Evolutionary conservation across 2,797 vertebrate genomes (phyloP).

Genomic region (Alcedo quadribrachys): DNA sequence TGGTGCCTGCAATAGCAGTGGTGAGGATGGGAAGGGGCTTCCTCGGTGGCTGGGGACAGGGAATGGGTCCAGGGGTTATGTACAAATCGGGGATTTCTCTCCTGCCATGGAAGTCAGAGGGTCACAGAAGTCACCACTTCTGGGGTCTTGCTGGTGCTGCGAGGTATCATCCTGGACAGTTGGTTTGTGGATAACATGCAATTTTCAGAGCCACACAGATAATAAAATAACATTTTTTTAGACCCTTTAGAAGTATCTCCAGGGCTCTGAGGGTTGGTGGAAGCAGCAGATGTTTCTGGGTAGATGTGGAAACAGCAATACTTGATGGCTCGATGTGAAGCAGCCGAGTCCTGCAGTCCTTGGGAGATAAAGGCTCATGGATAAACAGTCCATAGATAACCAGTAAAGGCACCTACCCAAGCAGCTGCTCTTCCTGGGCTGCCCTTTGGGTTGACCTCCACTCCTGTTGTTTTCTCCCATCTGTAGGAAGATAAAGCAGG

Average conservation of each 20-base stretch:
- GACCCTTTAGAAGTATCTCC: background rate
- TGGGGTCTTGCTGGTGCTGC: background rate
- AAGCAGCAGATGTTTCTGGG: background rate
- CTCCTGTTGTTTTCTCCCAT: background rate
- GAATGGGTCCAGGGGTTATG: background rate
- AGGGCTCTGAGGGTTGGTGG: background rate
- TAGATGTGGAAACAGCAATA: background rate
- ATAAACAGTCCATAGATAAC: slow-evolving; percentile 13
- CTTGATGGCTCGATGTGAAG: accelerated
- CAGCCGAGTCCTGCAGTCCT: background rate
- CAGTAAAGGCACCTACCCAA: background rate
- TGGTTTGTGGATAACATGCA: background rate
- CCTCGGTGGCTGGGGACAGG: background rate
- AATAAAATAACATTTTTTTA: background rate
- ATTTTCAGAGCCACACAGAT: background rate
- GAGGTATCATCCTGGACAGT: background rate
- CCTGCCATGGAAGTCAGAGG: background rate
- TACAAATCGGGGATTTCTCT: background rate
- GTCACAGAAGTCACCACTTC: background rate
- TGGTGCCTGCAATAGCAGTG: background rate
- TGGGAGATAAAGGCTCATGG: slow-evolving; percentile 2
- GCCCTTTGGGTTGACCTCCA: slow-evolving; percentile 19
- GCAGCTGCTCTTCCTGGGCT: background rate
- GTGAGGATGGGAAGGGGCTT: background rate
- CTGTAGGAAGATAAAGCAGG: slow-evolving; percentile 32